A percentile compares a stretch with the other conserved stretches of the same genome.
phyloP scores from a whole-genome alignment of 2,888 invertebrate genomes.

The Lithophane leautieri region DNA sequence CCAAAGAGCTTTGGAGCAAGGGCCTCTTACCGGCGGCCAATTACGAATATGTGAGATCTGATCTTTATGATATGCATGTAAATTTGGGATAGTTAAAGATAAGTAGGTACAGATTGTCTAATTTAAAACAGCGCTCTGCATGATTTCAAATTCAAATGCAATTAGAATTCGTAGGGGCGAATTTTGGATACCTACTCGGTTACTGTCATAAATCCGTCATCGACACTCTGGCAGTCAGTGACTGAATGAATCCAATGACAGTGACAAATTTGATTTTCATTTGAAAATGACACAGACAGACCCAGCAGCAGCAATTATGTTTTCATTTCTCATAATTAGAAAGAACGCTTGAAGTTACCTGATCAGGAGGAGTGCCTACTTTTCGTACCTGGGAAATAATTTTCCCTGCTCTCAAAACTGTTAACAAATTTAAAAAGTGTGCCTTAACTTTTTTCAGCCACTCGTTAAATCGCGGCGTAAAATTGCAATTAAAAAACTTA shows the following conservation, averaged over 20 bases:
- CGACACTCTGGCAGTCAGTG: not conserved
- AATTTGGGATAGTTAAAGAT: not conserved
- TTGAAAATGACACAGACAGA: not conserved
- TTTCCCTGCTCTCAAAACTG: too few relatives aligned
- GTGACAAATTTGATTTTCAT: not conserved
- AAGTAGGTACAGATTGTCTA: not conserved
- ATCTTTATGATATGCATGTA: slow-evolving; percentile 24
- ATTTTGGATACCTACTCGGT: not conserved
- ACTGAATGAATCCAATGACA: not conserved
- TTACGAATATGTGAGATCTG: slow-evolving; percentile 70
- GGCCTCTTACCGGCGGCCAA: slow-evolving; percentile 65
- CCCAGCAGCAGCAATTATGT: too few relatives aligned
- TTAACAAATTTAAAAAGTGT: too few relatives aligned
- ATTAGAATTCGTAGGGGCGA: not conserved
- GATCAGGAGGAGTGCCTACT: too few relatives aligned
- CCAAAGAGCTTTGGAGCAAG: slow-evolving; percentile 77
- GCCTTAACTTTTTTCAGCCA: too few relatives aligned
- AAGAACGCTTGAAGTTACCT: too few relatives aligned
- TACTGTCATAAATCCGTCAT: not conserved
- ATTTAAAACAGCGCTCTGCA: not conserved
- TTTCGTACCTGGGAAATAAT: too few relatives aligned
- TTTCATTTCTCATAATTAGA: too few relatives aligned
- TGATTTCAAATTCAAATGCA: not conserved
- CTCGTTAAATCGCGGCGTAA: too few relatives aligned
- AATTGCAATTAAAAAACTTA: too few relatives aligned